Conservation (phyloP, 2,888 invertebrate species). For the Noctua janthina region DNA sequence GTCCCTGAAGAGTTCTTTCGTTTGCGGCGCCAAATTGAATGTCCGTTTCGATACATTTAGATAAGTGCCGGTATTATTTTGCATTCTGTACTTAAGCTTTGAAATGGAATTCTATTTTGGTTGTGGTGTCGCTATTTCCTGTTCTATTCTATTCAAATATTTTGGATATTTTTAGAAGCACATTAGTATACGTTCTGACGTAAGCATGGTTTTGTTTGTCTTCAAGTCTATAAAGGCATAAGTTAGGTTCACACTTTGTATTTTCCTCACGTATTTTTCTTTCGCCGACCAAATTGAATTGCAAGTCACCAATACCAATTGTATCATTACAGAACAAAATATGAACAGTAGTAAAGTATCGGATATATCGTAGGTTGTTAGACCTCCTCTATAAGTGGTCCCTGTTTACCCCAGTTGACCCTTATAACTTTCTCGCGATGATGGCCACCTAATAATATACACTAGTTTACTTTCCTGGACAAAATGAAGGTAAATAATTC, state of each 20-base stretch:
- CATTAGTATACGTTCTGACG: neutral
- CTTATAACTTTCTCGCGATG: slow-evolving; percentile 61
- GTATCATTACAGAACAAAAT: slow-evolving; percentile 52
- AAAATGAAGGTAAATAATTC: slow-evolving; percentile 54
- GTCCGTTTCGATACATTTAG: slow-evolving; percentile 70
- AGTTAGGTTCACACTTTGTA: slow-evolving; percentile 8
- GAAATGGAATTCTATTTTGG: slow-evolving; percentile 48
- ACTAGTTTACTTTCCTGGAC: slow-evolving; percentile 42
- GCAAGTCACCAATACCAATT: slow-evolving; percentile 45
- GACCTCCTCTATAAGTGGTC: slow-evolving; percentile 46
- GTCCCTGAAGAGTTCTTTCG: slow-evolving; percentile 68
- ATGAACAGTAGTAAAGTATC: slow-evolving; percentile 57
- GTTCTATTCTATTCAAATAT: slow-evolving; percentile 4
- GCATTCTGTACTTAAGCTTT: slow-evolving; percentile 52
- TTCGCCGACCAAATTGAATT: slow-evolving; percentile 30
- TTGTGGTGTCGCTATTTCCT: slow-evolving; percentile 24
- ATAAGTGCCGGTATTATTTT: slow-evolving; percentile 68
- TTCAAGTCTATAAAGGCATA: neutral
- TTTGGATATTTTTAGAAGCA: neutral
- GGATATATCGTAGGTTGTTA: slow-evolving; percentile 55
- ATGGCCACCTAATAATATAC: slow-evolving; percentile 50
- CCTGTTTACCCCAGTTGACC: slow-evolving; percentile 55
- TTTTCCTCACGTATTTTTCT: slow-evolving; percentile 31
- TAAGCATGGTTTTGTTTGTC: neutral
- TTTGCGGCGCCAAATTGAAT: slow-evolving; percentile 71